A percentile compares a stretch with the other conserved stretches of the same genome.
phyloP scores from a whole-genome alignment of 2,113 vertebrate genomes.

The Anolis carolinensis region DNA sequence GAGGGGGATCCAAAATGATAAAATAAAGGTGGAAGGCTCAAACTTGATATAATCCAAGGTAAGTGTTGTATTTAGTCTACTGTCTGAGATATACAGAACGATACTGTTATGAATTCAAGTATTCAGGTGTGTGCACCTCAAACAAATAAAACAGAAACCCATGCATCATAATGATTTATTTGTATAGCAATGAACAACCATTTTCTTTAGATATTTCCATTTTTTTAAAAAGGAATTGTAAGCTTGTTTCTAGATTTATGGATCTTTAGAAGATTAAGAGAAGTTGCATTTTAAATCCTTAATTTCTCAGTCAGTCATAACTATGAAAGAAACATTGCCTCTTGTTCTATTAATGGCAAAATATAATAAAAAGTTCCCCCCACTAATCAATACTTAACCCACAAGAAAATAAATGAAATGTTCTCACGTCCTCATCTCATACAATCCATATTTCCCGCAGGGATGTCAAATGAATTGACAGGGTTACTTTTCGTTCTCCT shows the following conservation, averaged over 20 bases:
- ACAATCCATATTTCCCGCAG: slow-evolving; percentile 14
- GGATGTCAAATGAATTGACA: slow-evolving; percentile 7
- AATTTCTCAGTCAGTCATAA: slow-evolving; percentile 49
- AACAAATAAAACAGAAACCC: slow-evolving; percentile 4
- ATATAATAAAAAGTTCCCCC: slow-evolving; percentile 33
- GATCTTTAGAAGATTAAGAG: slow-evolving; percentile 39
- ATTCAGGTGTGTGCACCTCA: neutral
- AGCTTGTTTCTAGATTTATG: slow-evolving; percentile 40
- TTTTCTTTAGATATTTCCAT: neutral
- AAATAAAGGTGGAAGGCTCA: neutral
- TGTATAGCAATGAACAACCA: neutral
- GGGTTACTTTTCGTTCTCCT: neutral
- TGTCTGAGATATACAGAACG: neutral
- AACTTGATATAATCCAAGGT: neutral
- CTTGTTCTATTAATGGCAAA: slow-evolving; percentile 31
- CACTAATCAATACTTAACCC: slow-evolving; percentile 44
- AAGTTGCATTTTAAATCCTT: slow-evolving; percentile 52
- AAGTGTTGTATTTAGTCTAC: neutral
- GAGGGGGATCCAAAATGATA: too few species aligned
- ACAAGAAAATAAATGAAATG: slow-evolving; percentile 35
- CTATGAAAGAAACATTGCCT: slow-evolving; percentile 43
- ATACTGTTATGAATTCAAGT: neutral
- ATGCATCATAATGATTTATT: neutral
- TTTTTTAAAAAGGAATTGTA: slow-evolving; percentile 38
- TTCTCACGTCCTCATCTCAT: slow-evolving; percentile 23